Evolutionary conservation across 2,797 vertebrate species (phyloP).

Genomic region (Halcyon smyrnensis): DNA sequence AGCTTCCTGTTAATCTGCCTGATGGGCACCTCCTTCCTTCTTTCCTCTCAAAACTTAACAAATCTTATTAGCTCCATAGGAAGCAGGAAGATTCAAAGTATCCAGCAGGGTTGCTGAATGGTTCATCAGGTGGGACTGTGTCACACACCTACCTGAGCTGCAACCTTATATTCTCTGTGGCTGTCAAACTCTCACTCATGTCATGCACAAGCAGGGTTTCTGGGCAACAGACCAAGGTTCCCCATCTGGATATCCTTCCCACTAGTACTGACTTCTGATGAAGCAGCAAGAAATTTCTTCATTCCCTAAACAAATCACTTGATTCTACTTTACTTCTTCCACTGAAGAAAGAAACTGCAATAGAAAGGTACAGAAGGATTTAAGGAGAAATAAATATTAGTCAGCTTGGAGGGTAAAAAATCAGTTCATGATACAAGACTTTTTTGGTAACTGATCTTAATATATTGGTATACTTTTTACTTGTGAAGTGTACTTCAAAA

Average conservation of each 20-base stretch:
- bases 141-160: background rate
- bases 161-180: background rate
- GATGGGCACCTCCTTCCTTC: background rate
- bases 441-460: background rate
- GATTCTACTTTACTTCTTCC: rapidly evolving
- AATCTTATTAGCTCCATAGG: background rate
- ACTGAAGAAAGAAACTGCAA: background rate
- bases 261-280: background rate
- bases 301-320: background rate
- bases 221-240: slow-evolving; percentile 26
- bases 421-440: background rate
- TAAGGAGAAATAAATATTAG: background rate
- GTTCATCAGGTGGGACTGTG: background rate
- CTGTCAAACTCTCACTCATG: slow-evolving; percentile 14
- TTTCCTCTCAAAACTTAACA: background rate
- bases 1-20: background rate
- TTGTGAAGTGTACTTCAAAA: background rate
- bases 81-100: background rate
- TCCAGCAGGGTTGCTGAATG: background rate
- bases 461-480: background rate
- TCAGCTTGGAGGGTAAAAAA: background rate
- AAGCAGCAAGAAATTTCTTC: background rate
- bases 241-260: slow-evolving; percentile 19
- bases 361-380: background rate
- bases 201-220: background rate